Percentiles rank a stretch among this genome's conserved stretches.
These are phyloP conservation scores for Meiosimyza decipiens DNA, from an alignment of 2,888 invertebrate species.

Conservation along the genomic window DNA sequence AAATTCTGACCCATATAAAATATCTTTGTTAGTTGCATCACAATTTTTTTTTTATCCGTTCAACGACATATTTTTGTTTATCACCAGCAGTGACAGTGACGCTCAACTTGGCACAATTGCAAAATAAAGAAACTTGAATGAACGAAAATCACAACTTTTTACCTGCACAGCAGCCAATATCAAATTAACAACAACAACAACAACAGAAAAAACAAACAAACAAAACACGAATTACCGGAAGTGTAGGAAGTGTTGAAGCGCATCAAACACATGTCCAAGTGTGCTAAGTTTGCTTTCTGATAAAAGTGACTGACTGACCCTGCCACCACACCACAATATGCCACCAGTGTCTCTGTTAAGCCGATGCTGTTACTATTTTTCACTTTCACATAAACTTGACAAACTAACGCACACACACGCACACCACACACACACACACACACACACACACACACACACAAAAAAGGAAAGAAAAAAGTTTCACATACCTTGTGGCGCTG, in stretches of 20 bases:
- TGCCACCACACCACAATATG: no score
- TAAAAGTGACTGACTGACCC: conserved; percentile 1
- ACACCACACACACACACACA: neutral
- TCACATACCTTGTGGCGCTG: neutral
- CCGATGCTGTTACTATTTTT: no score
- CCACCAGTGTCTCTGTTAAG: no score
- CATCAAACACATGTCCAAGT: conserved; percentile 23
- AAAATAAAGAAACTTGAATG: no score
- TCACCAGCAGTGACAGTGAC: no score
- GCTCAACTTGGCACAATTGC: no score
- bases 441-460: neutral
- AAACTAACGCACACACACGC: conserved; percentile 1
- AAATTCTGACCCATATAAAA: no score
- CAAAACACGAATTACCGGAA: neutral
- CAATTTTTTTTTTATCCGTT: no score
- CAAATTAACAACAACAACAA: neutral
- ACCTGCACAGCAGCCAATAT: neutral
- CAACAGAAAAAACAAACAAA: conserved; percentile 4
- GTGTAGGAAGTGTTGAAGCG: conserved; percentile 23
- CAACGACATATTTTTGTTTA: no score
- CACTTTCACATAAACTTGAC: neutral
- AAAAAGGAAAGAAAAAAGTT: neutral
- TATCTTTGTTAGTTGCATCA: no score
- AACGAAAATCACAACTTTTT: no score
- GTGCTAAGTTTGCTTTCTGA: conserved; percentile 21